phyloP scores from a whole-genome alignment of 1,140 invertebrate genomes.

The Drosophila nikananu region DNA sequence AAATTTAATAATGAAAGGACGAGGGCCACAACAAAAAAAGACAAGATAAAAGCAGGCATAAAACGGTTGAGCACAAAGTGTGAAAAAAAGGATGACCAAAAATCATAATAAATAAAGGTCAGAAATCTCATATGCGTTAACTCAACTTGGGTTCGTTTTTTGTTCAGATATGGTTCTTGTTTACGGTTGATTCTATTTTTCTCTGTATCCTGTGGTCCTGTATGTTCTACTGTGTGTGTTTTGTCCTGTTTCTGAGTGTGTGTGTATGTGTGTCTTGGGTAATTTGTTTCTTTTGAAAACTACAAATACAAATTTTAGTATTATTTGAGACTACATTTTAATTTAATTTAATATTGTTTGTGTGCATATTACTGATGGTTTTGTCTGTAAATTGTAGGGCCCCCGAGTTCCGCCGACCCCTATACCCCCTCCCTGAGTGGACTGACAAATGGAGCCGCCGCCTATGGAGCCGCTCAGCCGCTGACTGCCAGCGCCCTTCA shows the following conservation, averaged over 20 bases:
- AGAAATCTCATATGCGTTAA: constrained; percentile 74
- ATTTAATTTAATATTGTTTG: not conserved
- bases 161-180: constrained; percentile 36
- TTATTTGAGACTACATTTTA: constrained; percentile 2
- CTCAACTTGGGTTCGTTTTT: constrained; percentile 63
- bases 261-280: constrained; percentile 29
- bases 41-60: constrained; percentile 19
- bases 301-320: not conserved
- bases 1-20: constrained; percentile 77
- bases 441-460: constrained; percentile 69
- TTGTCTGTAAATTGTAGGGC: constrained; percentile 61
- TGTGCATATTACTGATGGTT: not conserved
- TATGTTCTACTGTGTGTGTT: constrained; percentile 24
- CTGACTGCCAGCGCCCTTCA: constrained; percentile 69
- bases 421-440: constrained; percentile 72
- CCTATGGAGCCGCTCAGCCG: constrained; percentile 64
- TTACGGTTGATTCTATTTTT: constrained; percentile 23
- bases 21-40: constrained; percentile 16
- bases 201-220: constrained; percentile 13
- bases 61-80: constrained; percentile 34
- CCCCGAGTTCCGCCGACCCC: constrained; percentile 64
- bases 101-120: constrained; percentile 51
- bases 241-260: constrained; percentile 24
- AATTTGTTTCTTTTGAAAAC: constrained; percentile 14
- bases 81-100: constrained; percentile 26